Evolutionary conservation across 2,797 vertebrate species (phyloP).

Genomic region (Vireo griseus): DNA sequence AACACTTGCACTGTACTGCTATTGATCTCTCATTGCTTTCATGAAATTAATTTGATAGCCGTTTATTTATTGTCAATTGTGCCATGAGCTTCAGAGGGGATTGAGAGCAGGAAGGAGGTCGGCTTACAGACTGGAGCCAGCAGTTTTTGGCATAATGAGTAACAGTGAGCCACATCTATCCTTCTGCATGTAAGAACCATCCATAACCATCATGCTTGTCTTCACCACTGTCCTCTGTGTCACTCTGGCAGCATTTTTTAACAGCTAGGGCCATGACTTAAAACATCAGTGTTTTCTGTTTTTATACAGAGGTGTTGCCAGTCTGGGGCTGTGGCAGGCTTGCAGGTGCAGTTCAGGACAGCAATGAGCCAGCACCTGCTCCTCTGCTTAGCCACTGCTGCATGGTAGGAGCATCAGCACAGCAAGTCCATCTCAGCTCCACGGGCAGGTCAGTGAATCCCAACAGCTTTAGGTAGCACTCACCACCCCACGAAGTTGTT

Average conservation of each 20-base stretch:
- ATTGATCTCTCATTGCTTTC: constrained; percentile 3
- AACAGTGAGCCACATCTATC: neutral
- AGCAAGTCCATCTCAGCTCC: neutral
- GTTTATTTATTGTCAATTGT: neutral
- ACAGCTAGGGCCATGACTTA: neutral
- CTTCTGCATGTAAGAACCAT: neutral
- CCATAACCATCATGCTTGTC: neutral
- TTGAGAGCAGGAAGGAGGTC: neutral
- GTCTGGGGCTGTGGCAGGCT: neutral
- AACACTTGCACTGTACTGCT: neutral
- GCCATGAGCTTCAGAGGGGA: neutral
- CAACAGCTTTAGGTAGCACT: neutral
- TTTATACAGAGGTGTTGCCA: neutral
- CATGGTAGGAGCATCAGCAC: fast-evolving
- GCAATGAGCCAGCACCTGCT: fast-evolving
- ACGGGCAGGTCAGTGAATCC: neutral
- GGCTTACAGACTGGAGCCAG: neutral
- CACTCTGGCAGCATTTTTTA: neutral
- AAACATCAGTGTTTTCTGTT: neutral
- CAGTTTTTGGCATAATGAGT: neutral
- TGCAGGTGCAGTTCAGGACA: neutral
- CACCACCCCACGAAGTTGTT: neutral
- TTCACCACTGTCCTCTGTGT: neutral
- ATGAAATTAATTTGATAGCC: neutral
- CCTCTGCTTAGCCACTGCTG: neutral